These are phyloP conservation scores for Daphoenositta chrysoptera DNA, from an alignment of 2,113 vertebrate genomes.

Conservation along the genomic window DNA sequence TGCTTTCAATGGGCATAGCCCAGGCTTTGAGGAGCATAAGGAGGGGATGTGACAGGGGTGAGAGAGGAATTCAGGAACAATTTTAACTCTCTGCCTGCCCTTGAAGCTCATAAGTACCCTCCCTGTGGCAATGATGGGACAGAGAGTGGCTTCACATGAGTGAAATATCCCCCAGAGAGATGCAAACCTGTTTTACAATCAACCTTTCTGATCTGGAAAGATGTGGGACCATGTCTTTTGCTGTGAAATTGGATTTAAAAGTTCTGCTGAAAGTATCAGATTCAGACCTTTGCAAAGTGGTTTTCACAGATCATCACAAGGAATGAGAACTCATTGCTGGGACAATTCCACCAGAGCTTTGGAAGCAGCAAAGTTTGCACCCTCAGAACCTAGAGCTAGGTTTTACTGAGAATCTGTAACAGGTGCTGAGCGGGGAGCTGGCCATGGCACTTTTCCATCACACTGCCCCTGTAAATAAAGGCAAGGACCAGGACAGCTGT, in stretches of 20 bases:
- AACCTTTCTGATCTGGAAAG: not conserved
- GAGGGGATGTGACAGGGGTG: not conserved
- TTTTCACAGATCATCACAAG: not conserved
- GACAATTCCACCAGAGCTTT: not conserved
- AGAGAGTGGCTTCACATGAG: not conserved
- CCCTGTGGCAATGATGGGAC: not conserved
- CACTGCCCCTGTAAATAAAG: not conserved
- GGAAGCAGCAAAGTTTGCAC: not conserved
- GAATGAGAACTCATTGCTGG: not conserved
- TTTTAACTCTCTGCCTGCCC: not conserved
- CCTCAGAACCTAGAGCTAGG: not conserved
- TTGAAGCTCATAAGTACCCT: not conserved
- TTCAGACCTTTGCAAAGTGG: not conserved
- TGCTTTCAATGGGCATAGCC: not conserved
- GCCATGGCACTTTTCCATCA: fast-evolving
- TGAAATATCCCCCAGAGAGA: not conserved
- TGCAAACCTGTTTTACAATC: not conserved
- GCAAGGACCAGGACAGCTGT: not conserved
- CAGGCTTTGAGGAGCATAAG: not conserved
- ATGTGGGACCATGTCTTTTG: not conserved
- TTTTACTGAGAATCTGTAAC: not conserved
- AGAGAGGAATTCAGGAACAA: not conserved
- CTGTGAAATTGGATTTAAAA: not conserved
- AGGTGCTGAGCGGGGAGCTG: fast-evolving
- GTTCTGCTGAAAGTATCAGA: not conserved